A percentile compares a stretch with the other conserved stretches of the same genome.
phyloP scores from a whole-genome alignment of 2,113 vertebrate genomes.

The Tachysurus fulvidraco region DNA sequence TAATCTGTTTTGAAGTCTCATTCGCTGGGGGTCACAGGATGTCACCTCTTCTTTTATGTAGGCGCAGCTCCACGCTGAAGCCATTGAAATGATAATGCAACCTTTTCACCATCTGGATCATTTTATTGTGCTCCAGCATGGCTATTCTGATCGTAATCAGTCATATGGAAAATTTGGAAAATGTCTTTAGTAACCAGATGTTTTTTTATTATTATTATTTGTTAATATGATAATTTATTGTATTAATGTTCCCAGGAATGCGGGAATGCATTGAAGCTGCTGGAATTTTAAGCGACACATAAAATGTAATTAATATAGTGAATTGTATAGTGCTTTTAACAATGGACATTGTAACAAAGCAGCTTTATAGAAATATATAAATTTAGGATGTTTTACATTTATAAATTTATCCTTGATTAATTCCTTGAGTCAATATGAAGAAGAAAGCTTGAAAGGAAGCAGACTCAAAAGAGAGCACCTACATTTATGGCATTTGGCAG shows the following conservation, averaged over 20 bases:
- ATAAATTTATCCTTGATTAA: too few relatives aligned
- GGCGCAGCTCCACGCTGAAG: slow-evolving; percentile 22
- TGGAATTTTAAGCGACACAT: background rate
- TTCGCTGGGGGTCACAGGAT: slow-evolving; percentile 34
- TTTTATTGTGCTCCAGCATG: slow-evolving; percentile 38
- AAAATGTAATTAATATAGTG: too few relatives aligned
- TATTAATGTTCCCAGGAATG: background rate
- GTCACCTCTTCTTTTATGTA: slow-evolving; percentile 34
- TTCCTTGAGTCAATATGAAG: too few relatives aligned
- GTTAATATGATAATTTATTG: background rate
- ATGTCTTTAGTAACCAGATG: slow-evolving; percentile 14
- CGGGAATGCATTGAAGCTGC: too few relatives aligned
- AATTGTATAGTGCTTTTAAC: too few relatives aligned
- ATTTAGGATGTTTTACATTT: too few relatives aligned
- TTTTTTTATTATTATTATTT: background rate
- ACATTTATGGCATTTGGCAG: too few relatives aligned
- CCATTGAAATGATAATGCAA: slow-evolving; percentile 59
- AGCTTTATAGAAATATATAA: too few relatives aligned
- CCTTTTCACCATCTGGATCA: slow-evolving; percentile 56
- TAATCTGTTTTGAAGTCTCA: slow-evolving; percentile 29
- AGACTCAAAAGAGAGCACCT: too few relatives aligned
- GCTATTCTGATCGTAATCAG: slow-evolving; percentile 35
- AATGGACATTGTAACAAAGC: too few relatives aligned
- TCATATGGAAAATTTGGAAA: slow-evolving; percentile 21
- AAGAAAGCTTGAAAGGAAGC: too few relatives aligned